Base-by-base conservation (phyloP, 2,113 vertebrate genomes). In the Bettongia penicillata region DNA sequence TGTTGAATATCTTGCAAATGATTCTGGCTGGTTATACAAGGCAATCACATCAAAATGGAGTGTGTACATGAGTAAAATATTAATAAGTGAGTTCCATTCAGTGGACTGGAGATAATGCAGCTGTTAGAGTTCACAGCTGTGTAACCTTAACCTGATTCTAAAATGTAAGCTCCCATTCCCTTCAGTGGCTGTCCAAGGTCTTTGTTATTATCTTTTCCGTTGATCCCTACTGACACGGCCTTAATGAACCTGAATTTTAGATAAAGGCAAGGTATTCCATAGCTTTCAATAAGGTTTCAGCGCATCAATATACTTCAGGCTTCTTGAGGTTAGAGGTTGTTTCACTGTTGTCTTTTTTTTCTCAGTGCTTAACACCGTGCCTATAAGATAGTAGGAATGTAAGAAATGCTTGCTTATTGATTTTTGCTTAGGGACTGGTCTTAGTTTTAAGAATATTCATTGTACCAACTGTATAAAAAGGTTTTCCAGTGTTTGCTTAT, bases 1-100 rank as follows among this genome's bases (percentile, higher is more conserved):
- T 97, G 97, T 97, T 97, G 97, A 98, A 96, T 97, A 98, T 97
- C 95, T 92, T 97, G 94, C 97, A 97, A 97, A 97, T 97, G 95
- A 98, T 95, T 96, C 96, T 97, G 97, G 96, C 95, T 97, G 52
- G 95, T 96, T 97, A 94, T 95, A 93, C 94, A 96, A 96, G 94
- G 94, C 98, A 97, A 97, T 94, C 96, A 28, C 96, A 98, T 96
- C 93, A 96, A 96, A 95, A 97, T 96, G 96, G 97, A 97, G 91
- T 95, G 61, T 53, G 57, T 91, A 94, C 97, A 96, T 47, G 97
- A 97, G 61, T 94, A 77, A 98, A 97, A 98, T 98, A 97, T 97
- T 98, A 98, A 98, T 77, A 92, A 96, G 91, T 77, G 51, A 92
- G 89, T n/a, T 94, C 49, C 77, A 93, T 90, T 95, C 96, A 97